Percentiles rank a stretch among this genome's conserved stretches.
Conservation (phyloP, 2,888 invertebrate species). For the Apantesis nais region DNA sequence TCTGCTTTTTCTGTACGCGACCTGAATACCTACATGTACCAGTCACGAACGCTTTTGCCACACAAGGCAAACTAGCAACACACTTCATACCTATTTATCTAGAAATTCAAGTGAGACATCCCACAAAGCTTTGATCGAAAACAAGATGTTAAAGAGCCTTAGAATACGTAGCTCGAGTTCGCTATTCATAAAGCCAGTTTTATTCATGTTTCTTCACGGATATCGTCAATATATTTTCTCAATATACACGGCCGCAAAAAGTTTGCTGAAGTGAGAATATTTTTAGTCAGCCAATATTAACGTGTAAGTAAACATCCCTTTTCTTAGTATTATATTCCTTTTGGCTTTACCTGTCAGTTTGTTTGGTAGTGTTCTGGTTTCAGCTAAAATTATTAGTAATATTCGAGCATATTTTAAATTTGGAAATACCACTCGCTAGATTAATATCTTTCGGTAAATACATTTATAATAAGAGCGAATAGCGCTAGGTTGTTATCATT, state of each 20-base stretch:
- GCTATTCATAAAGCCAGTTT: not conserved
- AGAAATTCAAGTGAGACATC: not conserved
- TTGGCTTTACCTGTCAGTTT: not conserved
- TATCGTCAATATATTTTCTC: not conserved
- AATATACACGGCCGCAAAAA: not conserved
- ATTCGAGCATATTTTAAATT: not conserved
- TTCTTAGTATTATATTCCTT: not conserved
- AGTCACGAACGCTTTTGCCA: slow-evolving; percentile 27
- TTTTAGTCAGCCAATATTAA: not conserved
- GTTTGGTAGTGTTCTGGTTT: not conserved
- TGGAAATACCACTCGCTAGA: not conserved
- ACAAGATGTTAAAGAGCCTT: not conserved
- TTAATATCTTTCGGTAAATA: not conserved
- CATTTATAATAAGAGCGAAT: not conserved
- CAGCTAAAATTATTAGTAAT: not conserved
- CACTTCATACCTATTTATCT: slow-evolving; percentile 12
- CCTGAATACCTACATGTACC: slow-evolving; percentile 39
- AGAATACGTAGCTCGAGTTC: not conserved
- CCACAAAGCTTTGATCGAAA: not conserved
- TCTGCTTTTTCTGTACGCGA: slow-evolving; percentile 22
- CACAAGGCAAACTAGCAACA: slow-evolving; percentile 4
- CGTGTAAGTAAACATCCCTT: slow-evolving; percentile 1
- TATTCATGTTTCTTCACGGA: not conserved
- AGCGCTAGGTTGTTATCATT: too few species aligned
- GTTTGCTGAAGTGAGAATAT: not conserved